Evolutionary conservation across 2,888 invertebrate genomes (phyloP).

Genomic region (Podotricha telesiphe): DNA sequence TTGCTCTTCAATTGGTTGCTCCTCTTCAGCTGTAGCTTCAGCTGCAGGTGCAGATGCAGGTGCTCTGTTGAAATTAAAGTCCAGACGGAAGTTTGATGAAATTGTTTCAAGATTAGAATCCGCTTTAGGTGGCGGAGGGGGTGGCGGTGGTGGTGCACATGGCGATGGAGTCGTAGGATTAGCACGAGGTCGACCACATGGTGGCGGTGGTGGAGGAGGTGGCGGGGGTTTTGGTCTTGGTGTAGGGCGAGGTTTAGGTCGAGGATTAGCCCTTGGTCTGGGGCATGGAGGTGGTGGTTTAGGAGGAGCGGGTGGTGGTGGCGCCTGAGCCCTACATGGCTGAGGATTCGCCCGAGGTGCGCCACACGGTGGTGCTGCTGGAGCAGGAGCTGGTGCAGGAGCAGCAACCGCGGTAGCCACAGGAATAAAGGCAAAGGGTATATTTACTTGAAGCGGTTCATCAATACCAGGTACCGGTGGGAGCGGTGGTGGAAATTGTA

Average conservation of each 20-base stretch:
- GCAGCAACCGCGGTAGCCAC: slow-evolving; percentile 37
- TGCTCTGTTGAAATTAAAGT: slow-evolving; percentile 71
- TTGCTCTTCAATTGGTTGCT: slow-evolving; percentile 43
- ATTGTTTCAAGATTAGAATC: slow-evolving; percentile 66
- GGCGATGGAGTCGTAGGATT: slow-evolving; percentile 66
- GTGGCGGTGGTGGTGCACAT: slow-evolving; percentile 55
- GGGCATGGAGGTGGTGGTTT: slow-evolving; percentile 54
- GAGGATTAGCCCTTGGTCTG: slow-evolving; percentile 49
- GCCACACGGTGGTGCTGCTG: slow-evolving; percentile 32
- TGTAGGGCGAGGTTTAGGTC: slow-evolving; percentile 50
- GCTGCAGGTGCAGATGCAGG: slow-evolving; percentile 57
- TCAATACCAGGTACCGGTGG: slow-evolving; percentile 75
- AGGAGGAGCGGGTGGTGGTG: slow-evolving; percentile 49
- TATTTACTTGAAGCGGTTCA: slow-evolving; percentile 59
- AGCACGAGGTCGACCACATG: slow-evolving; percentile 67
- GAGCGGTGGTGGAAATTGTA: slow-evolving; percentile 72
- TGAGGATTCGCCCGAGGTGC: slow-evolving; percentile 47
- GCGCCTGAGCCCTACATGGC: slow-evolving; percentile 47
- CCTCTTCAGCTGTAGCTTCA: slow-evolving; percentile 43
- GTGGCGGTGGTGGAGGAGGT: slow-evolving; percentile 61
- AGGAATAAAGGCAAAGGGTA: slow-evolving; percentile 39
- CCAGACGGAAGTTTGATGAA: slow-evolving; percentile 69
- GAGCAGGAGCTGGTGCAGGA: slow-evolving; percentile 22
- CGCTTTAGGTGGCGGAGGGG: slow-evolving; percentile 57
- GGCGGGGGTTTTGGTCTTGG: slow-evolving; percentile 55